phyloP scores from a whole-genome alignment of 2,113 vertebrate genomes.

The Brachyhypopomus occidentalis region DNA sequence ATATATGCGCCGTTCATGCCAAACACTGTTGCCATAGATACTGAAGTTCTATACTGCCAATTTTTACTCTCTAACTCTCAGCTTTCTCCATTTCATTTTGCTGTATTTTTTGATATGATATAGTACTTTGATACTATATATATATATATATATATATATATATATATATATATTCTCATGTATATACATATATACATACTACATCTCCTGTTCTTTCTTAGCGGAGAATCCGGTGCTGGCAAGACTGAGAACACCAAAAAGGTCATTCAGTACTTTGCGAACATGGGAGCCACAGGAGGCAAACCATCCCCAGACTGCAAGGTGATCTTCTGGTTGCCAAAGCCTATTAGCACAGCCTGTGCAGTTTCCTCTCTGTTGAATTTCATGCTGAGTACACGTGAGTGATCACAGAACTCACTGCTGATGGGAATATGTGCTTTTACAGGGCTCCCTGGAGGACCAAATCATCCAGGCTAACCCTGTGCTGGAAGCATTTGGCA shows the following conservation, averaged over 20 bases:
- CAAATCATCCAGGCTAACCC: conserved; percentile 81
- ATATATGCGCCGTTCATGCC: background rate
- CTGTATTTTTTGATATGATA: too few relatives aligned
- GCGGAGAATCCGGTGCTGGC: conserved; percentile 85
- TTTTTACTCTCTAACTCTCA: too few relatives aligned
- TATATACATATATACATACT: background rate
- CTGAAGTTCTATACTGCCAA: background rate
- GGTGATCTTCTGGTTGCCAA: conserved; percentile 53
- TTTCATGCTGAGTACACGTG: background rate
- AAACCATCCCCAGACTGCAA: conserved; percentile 76
- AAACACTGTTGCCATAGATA: background rate
- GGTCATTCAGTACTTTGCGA: conserved; percentile 88
- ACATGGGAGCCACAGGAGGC: conserved; percentile 79
- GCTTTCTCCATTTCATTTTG: background rate
- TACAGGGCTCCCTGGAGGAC: conserved; percentile 78
- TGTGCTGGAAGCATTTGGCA: conserved; percentile 79
- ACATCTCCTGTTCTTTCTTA: conserved; percentile 49
- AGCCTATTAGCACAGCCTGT: background rate
- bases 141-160: too few relatives aligned
- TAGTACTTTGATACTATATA: too few relatives aligned
- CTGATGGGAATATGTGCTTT: conserved; percentile 2
- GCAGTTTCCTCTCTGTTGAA: background rate
- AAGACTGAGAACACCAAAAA: conserved; percentile 89
- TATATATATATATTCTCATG: too few relatives aligned
- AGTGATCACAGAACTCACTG: background rate